phyloP scores from a whole-genome alignment of 2,888 invertebrate genomes.

The Achlya flavicornis region DNA sequence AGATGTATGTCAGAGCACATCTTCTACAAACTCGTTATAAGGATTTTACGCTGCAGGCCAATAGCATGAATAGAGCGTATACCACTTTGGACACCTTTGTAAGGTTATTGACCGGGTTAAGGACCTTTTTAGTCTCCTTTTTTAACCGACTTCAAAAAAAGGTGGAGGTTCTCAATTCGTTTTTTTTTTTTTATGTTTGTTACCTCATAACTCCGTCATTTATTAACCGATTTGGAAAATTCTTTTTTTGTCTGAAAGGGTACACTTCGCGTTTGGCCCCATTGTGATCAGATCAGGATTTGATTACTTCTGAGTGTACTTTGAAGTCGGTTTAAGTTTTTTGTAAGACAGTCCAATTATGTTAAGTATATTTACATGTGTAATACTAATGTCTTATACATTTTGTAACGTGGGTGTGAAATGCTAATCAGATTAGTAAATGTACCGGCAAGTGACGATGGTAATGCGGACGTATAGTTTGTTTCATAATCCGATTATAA shows the following conservation, averaged over 20 bases:
- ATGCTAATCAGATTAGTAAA: background rate
- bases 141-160: too few species aligned
- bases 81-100: background rate
- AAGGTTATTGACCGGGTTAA: background rate
- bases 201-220: too few species aligned
- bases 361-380: background rate
- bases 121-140: background rate
- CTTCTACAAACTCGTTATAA: background rate
- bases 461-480: background rate
- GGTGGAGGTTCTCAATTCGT: too few species aligned
- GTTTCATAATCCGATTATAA: background rate
- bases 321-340: too few species aligned
- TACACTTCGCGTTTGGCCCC: too few species aligned
- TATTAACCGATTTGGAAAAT: too few species aligned
- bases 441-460: background rate
- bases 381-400: background rate
- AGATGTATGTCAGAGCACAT: background rate
- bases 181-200: too few species aligned
- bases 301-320: too few species aligned
- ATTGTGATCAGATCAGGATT: too few species aligned
- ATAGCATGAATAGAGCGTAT: background rate
- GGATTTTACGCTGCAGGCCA: constrained; percentile 4
- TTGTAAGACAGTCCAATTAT: too few species aligned
- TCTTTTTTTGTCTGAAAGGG: too few species aligned
- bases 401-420: background rate